A percentile compares a stretch with the other conserved stretches of the same genome.
Conservation (phyloP, 30 jellyfish, hydroid and myxozoan species). For the Aurelia sp. region DNA sequence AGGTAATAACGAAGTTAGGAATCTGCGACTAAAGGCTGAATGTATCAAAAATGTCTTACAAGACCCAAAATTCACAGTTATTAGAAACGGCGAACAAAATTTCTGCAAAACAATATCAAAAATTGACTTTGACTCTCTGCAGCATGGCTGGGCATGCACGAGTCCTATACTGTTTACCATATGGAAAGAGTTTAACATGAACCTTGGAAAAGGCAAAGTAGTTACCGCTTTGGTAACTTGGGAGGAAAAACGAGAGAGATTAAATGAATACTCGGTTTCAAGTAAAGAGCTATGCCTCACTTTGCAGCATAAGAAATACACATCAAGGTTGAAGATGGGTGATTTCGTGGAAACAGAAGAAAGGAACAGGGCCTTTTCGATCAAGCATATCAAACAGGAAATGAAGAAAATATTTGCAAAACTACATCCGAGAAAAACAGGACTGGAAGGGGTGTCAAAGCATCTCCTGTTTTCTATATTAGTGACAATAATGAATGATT, state of each 20-base stretch:
- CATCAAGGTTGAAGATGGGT: slow-evolving; percentile 29
- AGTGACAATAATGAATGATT: slow-evolving; percentile 38
- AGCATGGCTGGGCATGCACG: slow-evolving; percentile 66
- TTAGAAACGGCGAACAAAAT: background rate
- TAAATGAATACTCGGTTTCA: slow-evolving; percentile 44
- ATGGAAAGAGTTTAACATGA: slow-evolving; percentile 55
- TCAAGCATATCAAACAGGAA: slow-evolving; percentile 9
- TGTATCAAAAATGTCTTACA: slow-evolving; percentile 22
- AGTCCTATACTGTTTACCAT: slow-evolving; percentile 43
- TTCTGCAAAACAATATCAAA: slow-evolving; percentile 17
- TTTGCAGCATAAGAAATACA: slow-evolving; percentile 18
- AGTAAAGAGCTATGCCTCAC: slow-evolving; percentile 34
- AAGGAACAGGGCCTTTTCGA: slow-evolving; percentile 9
- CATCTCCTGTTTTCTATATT: slow-evolving; percentile 17
- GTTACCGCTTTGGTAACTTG: slow-evolving; percentile 42
- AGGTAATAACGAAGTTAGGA: slow-evolving; percentile 9
- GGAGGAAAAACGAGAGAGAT: slow-evolving; percentile 51
- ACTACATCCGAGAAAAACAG: slow-evolving; percentile 40
- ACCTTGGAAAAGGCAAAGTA: slow-evolving; percentile 32
- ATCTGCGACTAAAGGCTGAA: slow-evolving; percentile 27
- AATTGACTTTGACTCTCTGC: slow-evolving; percentile 43
- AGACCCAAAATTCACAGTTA: background rate
- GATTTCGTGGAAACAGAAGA: background rate
- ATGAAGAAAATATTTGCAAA: slow-evolving; percentile 31
- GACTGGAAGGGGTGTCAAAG: slow-evolving; percentile 25